Evolutionary conservation across 2,888 invertebrate species (phyloP), one percentile per base, ranked within the genome.

Genomic region (Archaeoteleia sp.): DNA sequence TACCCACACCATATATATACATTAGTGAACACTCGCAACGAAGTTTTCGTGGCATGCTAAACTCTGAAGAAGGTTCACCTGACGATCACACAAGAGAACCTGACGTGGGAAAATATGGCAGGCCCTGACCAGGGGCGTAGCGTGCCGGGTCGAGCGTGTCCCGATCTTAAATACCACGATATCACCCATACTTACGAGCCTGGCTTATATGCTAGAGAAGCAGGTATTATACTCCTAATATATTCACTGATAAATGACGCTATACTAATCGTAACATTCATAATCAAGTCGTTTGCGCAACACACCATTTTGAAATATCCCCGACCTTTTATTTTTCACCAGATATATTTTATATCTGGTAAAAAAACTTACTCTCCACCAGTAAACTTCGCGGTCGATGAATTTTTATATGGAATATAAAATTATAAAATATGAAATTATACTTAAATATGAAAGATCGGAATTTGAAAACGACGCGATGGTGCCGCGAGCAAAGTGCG

Each of bases 61-160:
- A 60, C 39, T 57, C 48, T 20, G 48, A 54, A 37, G 42, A 43
- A 66, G 58, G 57, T 30, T 57, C 42, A 29, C 20, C 27, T 37
- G 27, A 40, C 57, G 30, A 51, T 51, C 63, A 32, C 45, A 65
- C 29, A 34, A 9, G 34, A 30, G 35, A 42, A 25, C 27, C 29
- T 42, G 48, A 55, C 57, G 57, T 65, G 65, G 65, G 65, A 65
- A 65, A 65, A 65, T 65, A 65, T 57, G 49, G 65, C 51, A 65
- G 65, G 53, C 34, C 51, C 57, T 65, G 65, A 58, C 51, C 57
- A 65, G 57, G 57, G 65, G 57, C 57, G 65, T 65, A 65, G 65
- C 57, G 51, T 65, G 65, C 23, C 51, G 40, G 32, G 39, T 53
- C 35, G 57, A 65, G 57, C 57, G 51, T 65, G 65, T 57, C 48